A percentile compares a stretch with the other conserved stretches of the same genome.
Evolutionary conservation across 2,888 invertebrate species (phyloP).

Genomic region (Drosophila incognita): DNA sequence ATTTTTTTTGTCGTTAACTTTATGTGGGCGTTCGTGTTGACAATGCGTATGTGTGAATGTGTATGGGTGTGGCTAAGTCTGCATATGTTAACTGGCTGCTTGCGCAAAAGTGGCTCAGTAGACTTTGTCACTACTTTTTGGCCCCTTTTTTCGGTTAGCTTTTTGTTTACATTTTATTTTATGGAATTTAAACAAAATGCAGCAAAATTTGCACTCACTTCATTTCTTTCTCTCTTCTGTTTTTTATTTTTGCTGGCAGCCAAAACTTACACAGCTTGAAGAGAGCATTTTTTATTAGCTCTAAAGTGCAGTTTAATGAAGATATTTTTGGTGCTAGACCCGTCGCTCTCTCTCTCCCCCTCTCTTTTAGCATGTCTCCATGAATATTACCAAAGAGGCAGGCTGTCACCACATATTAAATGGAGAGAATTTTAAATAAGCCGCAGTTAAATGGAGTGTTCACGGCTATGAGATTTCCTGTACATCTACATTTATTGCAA

Average conservation of each 20-base stretch:
- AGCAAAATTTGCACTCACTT: conserved; percentile 25
- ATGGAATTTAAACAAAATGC: conserved; percentile 74
- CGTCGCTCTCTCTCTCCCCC: neutral
- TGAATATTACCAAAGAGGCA: conserved; percentile 2
- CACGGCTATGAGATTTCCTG: neutral
- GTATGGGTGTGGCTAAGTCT: conserved; percentile 60
- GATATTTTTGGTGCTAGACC: conserved; percentile 23
- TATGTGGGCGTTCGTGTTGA: conserved; percentile 75
- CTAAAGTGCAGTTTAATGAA: conserved; percentile 66
- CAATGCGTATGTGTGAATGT: conserved; percentile 42
- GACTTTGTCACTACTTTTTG: conserved; percentile 46
- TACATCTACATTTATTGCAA: neutral
- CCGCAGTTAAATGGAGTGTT: neutral
- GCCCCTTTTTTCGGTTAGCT: conserved; percentile 29
- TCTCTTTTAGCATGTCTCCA: neutral
- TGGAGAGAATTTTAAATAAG: neutral
- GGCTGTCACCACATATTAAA: conserved; percentile 20
- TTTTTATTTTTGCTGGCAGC: conserved; percentile 4
- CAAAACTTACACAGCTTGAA: conserved; percentile 23
- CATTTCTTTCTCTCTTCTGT: neutral
- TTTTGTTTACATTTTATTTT: conserved; percentile 62
- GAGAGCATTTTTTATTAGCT: conserved; percentile 51
- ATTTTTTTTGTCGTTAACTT: conserved; percentile 65
- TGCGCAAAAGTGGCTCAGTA: conserved; percentile 69
- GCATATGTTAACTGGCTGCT: conserved; percentile 74